Evolutionary conservation across 2,888 invertebrate genomes (phyloP), one percentile per base, ranked within the genome.

Genomic region (Harpalus rufipes): DNA sequence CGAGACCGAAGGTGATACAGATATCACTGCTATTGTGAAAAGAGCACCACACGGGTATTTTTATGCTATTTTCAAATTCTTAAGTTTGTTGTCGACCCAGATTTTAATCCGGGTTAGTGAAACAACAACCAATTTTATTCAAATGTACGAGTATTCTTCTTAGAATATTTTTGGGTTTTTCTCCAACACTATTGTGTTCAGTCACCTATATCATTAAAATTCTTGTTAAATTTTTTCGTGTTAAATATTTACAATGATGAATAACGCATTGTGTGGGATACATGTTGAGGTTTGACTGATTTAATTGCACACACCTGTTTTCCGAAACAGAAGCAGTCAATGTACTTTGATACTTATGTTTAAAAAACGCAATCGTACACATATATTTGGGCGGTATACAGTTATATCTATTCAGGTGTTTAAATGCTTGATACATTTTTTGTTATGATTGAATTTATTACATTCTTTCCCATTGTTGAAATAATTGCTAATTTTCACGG

Each of bases 251-350:
- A 51, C 44, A 51, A 12, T 51, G 44, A 51, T 51, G 44, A 51
- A 51, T 51, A 51, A 63, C 25, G 63, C 21, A 21, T 63, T 21
- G 63, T 63, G 25, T 63, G 18, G 25, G 21, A 21, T 18, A 18
- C 63, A 63, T 63, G 21, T 63, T 21, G 63, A 21, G 68, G 68
- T 68, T 68, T 39, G 4, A 0, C 44, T 39, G 39, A 68, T 68
- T 68, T 68, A 68, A 68, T 68, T 68, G 39, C 68, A 32, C 14
- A 32, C 68, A 68, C 68, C 68, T 68, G 68, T 32, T 39, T 14
- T 39, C 32, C 32, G 25, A 25, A 39, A 32, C 68, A 32, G 32
- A 4, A 25, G 25, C 68, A 68, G 39, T 68, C 68, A 68, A 68
- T 39, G 68, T 39, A 65, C 65, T 65, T 65, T 65, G 65, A 32